Evolutionary conservation across 2,113 vertebrate genomes (phyloP), one percentile per base, ranked within the genome.

Genomic region (Heliornis fulica): DNA sequence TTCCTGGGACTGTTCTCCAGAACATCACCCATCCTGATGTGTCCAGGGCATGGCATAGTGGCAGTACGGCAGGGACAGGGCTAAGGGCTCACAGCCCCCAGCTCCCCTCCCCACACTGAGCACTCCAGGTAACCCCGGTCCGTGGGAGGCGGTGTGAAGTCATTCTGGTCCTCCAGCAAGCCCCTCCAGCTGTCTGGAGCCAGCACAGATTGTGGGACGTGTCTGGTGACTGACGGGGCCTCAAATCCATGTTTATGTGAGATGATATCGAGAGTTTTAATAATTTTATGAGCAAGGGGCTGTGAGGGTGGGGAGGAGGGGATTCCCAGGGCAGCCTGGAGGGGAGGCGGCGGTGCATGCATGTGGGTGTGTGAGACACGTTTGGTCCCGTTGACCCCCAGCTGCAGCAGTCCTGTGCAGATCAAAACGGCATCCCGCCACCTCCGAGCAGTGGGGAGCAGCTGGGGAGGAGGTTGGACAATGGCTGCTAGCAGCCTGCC

Each of bases 191-290:
- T 96, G 96, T 81, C 86, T 93, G 86, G 88, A 96, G 92, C 92
- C 80, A 91, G 92, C 19, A 6, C 96, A 97, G 96, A 97, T 96
- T 96, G 96, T 94, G 83, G 91, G 96, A 96, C 19, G 94, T 96
- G 96, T 97, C 94, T 94, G 92, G 94, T 97, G 96, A 96, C 96
- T 96, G 96, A 97, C 89, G 66, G 93, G 86, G 89, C 92, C 94
- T 95, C 89, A 94, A 94, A 95, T 88, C 92, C 92, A 64, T 0
- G 0, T 95, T 96, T 96, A 92, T 93, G 94, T 88, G 90, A 95
- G 90, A 96, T 95, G 96, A 97, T 95, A 97, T 78, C 4, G 7
- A 83, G 92, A 92, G 72, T 71, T 95, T 68, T 90, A 70, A 60
- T 84, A 83, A 81, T 93, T 94, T 96, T 95, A 94, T 64, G 53